These are phyloP conservation scores for Oryzias woworae DNA, from an alignment of 2,113 vertebrate genomes.

Conservation along the genomic window DNA sequence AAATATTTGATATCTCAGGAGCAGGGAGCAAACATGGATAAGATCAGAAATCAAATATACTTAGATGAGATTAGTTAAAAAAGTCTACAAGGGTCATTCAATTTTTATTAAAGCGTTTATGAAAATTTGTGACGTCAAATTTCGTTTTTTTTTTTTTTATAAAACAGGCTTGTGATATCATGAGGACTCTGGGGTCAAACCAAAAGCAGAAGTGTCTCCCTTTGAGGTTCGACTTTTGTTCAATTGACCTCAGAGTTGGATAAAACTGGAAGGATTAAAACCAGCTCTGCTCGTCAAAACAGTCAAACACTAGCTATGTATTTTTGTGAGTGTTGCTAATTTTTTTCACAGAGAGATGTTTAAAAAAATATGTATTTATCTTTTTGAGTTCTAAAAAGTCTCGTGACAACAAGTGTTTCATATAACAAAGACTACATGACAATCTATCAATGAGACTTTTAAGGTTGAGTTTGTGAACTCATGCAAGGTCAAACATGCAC, in stretches of 20 bases:
- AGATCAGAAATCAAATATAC: slow-evolving; percentile 59
- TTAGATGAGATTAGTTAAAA: slow-evolving; percentile 36
- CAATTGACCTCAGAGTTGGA: slow-evolving; percentile 18
- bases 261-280: slow-evolving; percentile 33
- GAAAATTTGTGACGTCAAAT: not conserved
- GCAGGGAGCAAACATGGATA: slow-evolving; percentile 38
- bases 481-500: too few relatives aligned
- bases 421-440: too few relatives aligned
- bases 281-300: slow-evolving; percentile 31
- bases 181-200: slow-evolving; percentile 17
- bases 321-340: slow-evolving; percentile 26
- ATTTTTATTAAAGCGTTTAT: not conserved
- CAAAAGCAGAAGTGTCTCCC: slow-evolving; percentile 21
- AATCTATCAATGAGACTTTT: too few relatives aligned
- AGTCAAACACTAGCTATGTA: slow-evolving; percentile 47
- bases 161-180: slow-evolving; percentile 24
- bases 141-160: not conserved
- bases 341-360: slow-evolving; percentile 31
- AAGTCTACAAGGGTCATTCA: slow-evolving; percentile 49
- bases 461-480: too few relatives aligned
- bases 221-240: slow-evolving; percentile 25
- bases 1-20: slow-evolving; percentile 40
- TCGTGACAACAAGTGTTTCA: too few relatives aligned
- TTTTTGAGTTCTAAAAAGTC: too few relatives aligned
- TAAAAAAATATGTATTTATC: slow-evolving; percentile 4